A percentile compares a stretch with the other conserved stretches of the same genome.
Evolutionary conservation across 2,113 vertebrate species (phyloP).

Genomic region (Coracopsis vasa): DNA sequence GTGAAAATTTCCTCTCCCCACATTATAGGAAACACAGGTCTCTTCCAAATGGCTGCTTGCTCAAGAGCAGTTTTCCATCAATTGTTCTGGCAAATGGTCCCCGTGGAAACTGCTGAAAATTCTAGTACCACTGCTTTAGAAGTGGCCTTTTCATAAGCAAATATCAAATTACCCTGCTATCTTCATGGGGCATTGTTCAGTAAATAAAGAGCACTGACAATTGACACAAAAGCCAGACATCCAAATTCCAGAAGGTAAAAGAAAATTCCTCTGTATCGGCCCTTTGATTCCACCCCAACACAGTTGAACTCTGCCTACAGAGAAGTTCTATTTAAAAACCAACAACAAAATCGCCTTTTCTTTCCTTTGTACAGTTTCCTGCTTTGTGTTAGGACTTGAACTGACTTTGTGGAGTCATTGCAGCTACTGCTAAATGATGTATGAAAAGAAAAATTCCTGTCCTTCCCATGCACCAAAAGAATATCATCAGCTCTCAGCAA

Average conservation of each 20-base stretch:
- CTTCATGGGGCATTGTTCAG: constrained; percentile 1
- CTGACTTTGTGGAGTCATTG: constrained; percentile 40
- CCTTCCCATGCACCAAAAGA: background rate
- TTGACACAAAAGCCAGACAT: constrained; percentile 28
- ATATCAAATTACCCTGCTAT: constrained; percentile 18
- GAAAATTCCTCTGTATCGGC: background rate
- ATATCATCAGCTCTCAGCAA: background rate
- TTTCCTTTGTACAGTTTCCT: constrained; percentile 27
- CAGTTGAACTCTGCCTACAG: constrained; percentile 28
- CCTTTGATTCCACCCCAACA: constrained; percentile 30
- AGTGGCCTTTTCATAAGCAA: constrained; percentile 26
- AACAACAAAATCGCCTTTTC: constrained; percentile 18
- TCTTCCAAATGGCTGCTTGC: background rate
- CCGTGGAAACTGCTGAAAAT: constrained; percentile 8
- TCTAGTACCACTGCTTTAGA: background rate
- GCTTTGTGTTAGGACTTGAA: constrained; percentile 22
- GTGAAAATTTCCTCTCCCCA: background rate
- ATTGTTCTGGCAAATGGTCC: background rate
- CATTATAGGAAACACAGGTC: background rate
- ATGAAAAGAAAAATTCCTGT: constrained; percentile 33
- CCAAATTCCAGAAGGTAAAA: constrained; percentile 17
- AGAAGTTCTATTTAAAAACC: constrained; percentile 43
- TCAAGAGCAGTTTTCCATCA: constrained; percentile 2
- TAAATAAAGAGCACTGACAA: constrained; percentile 30
- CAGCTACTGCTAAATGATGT: constrained; percentile 56